These are phyloP conservation scores for Drosophila parabipectinata DNA, from an alignment of 1,140 invertebrate genomes.

Conservation along the genomic window DNA sequence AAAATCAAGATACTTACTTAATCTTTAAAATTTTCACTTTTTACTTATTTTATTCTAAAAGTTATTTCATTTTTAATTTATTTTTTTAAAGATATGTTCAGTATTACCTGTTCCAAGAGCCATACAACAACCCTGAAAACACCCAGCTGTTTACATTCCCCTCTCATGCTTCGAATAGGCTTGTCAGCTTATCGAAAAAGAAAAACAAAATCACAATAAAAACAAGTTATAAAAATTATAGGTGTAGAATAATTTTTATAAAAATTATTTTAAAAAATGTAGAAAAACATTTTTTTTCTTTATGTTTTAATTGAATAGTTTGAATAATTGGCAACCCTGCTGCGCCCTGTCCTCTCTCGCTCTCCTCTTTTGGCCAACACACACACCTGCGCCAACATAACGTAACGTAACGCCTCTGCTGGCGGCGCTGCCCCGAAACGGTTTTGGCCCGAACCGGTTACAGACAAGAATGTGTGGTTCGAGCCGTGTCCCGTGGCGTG, in stretches of 20 bases:
- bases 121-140: conserved; percentile 47
- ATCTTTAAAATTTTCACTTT: no score
- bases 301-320: no score
- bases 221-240: neutral
- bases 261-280: no score
- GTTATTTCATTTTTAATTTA: no score
- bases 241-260: neutral
- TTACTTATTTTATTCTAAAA: no score
- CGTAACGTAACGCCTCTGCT: no score
- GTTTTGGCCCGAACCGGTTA: no score
- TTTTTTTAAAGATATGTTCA: neutral
- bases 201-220: neutral
- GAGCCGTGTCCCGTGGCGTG: no score
- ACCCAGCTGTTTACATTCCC: conserved; percentile 44
- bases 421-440: no score
- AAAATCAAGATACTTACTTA: no score
- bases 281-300: no score
- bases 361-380: conserved; percentile 63
- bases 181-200: neutral
- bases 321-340: conserved; percentile 8
- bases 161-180: neutral
- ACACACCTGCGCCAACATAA: conserved; percentile 30
- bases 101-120: neutral
- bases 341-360: conserved; percentile 27
- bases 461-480: no score